A percentile compares a stretch with the other conserved stretches of the same genome.
phyloP scores from a whole-genome alignment of 2,113 vertebrate genomes.

The Tyrannus savana region DNA sequence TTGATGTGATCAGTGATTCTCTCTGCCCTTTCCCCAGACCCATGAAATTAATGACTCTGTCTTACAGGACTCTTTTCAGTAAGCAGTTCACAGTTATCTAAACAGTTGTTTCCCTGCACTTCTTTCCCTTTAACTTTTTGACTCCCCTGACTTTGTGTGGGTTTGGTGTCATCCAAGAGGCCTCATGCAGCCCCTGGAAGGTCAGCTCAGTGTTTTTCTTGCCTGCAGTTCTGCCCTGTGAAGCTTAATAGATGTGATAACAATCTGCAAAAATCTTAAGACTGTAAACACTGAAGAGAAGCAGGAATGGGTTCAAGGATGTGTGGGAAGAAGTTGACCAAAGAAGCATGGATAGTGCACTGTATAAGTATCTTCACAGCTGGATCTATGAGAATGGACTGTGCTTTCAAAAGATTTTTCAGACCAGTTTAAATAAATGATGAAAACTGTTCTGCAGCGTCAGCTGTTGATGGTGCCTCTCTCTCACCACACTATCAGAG shows the following conservation, averaged over 20 bases:
- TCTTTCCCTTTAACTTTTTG: constrained; percentile 25
- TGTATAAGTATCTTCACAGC: constrained; percentile 34
- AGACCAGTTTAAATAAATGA: constrained; percentile 50
- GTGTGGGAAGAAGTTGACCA: constrained; percentile 30
- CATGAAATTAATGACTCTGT: constrained; percentile 14
- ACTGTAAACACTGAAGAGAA: constrained; percentile 10
- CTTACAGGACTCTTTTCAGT: not conserved
- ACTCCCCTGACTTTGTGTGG: not conserved
- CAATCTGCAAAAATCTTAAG: constrained; percentile 39
- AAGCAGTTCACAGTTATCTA: not conserved
- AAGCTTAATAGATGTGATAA: constrained; percentile 35
- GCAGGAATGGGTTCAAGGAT: not conserved
- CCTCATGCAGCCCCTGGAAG: not conserved
- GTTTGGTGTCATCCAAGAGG: not conserved
- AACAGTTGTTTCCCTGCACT: constrained; percentile 17
- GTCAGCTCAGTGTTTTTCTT: constrained; percentile 35
- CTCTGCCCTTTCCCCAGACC: not conserved
- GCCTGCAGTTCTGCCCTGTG: not conserved
- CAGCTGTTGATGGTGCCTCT: constrained; percentile 25
- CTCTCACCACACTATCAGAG: not conserved
- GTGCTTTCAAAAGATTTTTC: constrained; percentile 29
- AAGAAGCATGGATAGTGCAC: not conserved
- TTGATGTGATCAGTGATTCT: not conserved
- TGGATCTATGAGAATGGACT: constrained; percentile 8
- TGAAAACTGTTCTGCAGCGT: constrained; percentile 13